Base-by-base conservation (phyloP, 2,888 invertebrate species). In the Eledona agricola region DNA sequence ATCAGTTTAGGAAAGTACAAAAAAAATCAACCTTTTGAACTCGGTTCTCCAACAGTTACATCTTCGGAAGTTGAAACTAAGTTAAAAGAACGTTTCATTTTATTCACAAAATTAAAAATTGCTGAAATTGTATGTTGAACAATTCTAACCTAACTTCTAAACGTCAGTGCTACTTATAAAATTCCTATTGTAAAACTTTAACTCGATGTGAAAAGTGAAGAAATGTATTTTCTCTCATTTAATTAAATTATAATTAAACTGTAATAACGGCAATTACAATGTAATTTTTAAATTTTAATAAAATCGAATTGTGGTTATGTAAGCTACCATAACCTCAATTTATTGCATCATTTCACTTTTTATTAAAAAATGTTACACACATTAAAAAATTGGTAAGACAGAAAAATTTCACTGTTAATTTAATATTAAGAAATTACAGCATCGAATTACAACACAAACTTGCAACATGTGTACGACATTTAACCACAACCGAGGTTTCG, bases 401-500 rank as follows among this genome's bases (percentile, higher is more conserved):
- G 20, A 20, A 4, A 10, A 19, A 16, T 31, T n/a, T n/a, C n/a
- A n/a, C n/a, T n/a, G n/a, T n/a, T n/a, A n/a, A n/a, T n/a, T n/a
- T 4, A 4, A 11, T 20, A n/a, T 23, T 37, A n/a, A 10, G 9
- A 2, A 16, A 16, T 45, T 51, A 12, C 17, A 52, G 52, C 23
- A 20, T 31, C 31, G 32, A 35, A n/a, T 12, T 37, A 1, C 43
- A 42, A 12, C 25, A 42, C 15, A 43, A 26, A 28, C 17, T 32
- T 9, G 23, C 31, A n/a, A 25, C 37, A 38, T 52, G 45, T 15
- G 17, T 52, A 26, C 72, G 94, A 92, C 93, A 94, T 93, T 64
- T 67, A 73, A 91, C 87, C 67, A 86, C 87, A 52, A 88, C 89
- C 15, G 93, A 96, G 80, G 85, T 95, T 10, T 89, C 95, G 0